A percentile compares a stretch with the other conserved stretches of the same genome.
These are phyloP conservation scores for Drosophila melanocephala DNA, from an alignment of 2,888 invertebrate species.

Conservation along the genomic window DNA sequence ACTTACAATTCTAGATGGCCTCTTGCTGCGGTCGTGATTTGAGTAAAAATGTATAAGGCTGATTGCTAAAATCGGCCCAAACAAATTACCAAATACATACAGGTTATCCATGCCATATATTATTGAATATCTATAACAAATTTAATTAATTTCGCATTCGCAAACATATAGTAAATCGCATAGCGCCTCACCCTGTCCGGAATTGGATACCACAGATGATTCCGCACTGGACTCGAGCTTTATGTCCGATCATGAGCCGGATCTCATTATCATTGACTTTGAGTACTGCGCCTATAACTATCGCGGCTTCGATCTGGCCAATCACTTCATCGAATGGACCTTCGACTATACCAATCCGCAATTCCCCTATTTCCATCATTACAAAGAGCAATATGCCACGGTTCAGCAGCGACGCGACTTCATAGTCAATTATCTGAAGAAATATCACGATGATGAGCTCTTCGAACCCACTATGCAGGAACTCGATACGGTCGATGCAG, in stretches of 20 bases:
- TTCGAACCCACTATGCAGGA: conserved; percentile 86
- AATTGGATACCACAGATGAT: conserved; percentile 81
- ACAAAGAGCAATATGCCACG: conserved; percentile 89
- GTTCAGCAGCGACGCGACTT: conserved; percentile 88
- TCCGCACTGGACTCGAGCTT: conserved; percentile 79
- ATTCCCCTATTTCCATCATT: conserved; percentile 91
- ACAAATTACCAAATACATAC: conserved; percentile 58
- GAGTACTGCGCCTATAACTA: conserved; percentile 98
- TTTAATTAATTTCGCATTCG: conserved; percentile 31
- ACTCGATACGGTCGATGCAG: conserved; percentile 89
- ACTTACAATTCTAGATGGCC: conserved; percentile 72
- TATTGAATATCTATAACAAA: conserved; percentile 9
- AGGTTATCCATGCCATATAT: conserved; percentile 64
- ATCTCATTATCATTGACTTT: conserved; percentile 94
- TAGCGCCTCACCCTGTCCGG: conserved; percentile 57
- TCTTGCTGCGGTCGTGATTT: conserved; percentile 69
- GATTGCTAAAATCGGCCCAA: conserved; percentile 40
- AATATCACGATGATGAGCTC: conserved; percentile 72
- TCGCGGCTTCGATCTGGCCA: conserved; percentile 96
- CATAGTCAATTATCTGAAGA: conserved; percentile 82
- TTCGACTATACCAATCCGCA: conserved; percentile 93
- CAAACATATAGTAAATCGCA: conserved; percentile 48
- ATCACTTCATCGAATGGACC: conserved; percentile 97
- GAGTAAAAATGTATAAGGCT: conserved; percentile 52
- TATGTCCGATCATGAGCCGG: conserved; percentile 85